Percentiles rank a stretch among this genome's conserved stretches.
These are phyloP conservation scores for Montipora capricornis DNA, from an alignment of 64 coral and sea anemone species.

Conservation along the genomic window DNA sequence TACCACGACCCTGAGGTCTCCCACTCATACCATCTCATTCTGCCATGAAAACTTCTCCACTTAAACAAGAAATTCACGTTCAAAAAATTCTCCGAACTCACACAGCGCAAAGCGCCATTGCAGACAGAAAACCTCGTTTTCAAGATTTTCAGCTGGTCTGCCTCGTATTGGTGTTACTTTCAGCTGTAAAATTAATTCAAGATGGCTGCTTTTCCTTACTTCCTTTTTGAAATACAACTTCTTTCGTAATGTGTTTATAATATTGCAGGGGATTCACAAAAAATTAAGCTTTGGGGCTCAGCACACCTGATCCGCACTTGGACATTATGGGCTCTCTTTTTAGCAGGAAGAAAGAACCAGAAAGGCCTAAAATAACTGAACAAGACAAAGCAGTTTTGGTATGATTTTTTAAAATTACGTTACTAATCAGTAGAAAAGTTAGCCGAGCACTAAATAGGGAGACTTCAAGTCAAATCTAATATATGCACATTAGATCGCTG, in stretches of 20 bases:
- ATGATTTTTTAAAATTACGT: not conserved
- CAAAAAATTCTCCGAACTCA: conserved; percentile 25
- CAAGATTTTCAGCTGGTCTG: conserved; percentile 30
- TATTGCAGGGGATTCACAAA: not conserved
- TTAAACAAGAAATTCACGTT: conserved; percentile 73
- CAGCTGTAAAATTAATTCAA: conserved; percentile 39
- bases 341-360: conserved; percentile 89
- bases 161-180: conserved; percentile 25
- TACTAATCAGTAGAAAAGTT: too few species aligned
- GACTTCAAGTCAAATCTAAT: too few species aligned
- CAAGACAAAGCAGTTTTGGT: conserved; percentile 98
- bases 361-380: conserved; percentile 92
- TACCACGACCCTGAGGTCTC: conserved; percentile 99
- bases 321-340: conserved; percentile 85
- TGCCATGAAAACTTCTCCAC: conserved; percentile 87
- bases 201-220: conserved; percentile 38
- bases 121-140: conserved; percentile 53
- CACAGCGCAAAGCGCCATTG: conserved; percentile 86
- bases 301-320: not conserved
- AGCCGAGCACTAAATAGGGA: too few species aligned
- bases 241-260: not conserved
- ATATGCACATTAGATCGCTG: too few species aligned
- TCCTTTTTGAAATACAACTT: conserved; percentile 16
- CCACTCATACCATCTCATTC: conserved; percentile 99
- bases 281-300: not conserved